Base-by-base conservation (phyloP, 2,888 invertebrate species). In the Bugulina stolonifera region DNA sequence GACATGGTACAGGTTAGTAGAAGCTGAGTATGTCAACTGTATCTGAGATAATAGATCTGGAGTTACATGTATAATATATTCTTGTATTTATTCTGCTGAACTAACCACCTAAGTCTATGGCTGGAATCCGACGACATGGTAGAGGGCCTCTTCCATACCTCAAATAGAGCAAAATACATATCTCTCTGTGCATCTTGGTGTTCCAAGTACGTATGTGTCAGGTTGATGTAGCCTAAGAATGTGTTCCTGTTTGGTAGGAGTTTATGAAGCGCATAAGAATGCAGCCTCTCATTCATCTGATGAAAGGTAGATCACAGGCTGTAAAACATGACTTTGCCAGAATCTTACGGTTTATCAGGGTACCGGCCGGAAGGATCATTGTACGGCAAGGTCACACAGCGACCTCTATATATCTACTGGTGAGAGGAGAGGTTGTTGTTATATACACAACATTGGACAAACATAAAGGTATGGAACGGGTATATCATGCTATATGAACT, bases 371-470 rank as follows among this genome's bases (percentile, higher is more conserved):
- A 10, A 27, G 64, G 5, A 27, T 64, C 25, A 64, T 64, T 29
- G 64, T 64, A n/a, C 64, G 64, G 5, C 64, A 64, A 34, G 64
- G 64, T 32, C 64, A 64, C n/a, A 27, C 32, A 14, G 64, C 64
- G 14, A 32, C 27, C 10, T 64, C 64, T 14, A 64, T 64, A 25
- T 64, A 64, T n/a, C 64, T 64, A 10, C 32, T 64, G 10, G 34
- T 64, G 5, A 64, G 27, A 64, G 64, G 64, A 27, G 64, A 64
- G 32, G 64, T 32, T 14, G 64, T 27, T 32, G 64, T 64, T 22
- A 22, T 64, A 10, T 64, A 64, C 27, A 64, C 64, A 14, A 64
- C 27, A 25, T 64, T 27, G n/a, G 57, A 57, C 57, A 57, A 57
- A 57, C 14, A 57, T 14, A 57, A 25, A 57, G n/a, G n/a, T 57